These are phyloP conservation scores for Catocala sponsa DNA, from an alignment of 2,888 invertebrate genomes.

Conservation along the genomic window DNA sequence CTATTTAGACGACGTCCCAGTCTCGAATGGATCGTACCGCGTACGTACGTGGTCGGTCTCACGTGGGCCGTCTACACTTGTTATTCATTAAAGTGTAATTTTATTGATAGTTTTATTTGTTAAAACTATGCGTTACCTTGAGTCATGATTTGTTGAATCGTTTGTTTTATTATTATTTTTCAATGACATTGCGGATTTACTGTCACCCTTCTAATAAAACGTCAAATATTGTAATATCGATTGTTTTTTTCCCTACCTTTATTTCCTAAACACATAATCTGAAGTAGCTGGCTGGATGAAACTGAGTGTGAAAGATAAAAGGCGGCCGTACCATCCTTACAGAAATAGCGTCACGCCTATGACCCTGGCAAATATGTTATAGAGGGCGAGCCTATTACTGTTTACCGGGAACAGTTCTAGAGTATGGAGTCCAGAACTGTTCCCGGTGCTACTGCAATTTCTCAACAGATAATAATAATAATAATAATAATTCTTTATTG, in stretches of 20 bases:
- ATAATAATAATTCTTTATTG: too few relatives aligned
- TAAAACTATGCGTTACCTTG: constrained; percentile 86
- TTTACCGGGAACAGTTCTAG: too few relatives aligned
- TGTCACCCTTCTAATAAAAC: constrained; percentile 87
- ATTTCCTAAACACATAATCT: not conserved
- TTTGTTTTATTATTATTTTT: constrained; percentile 86
- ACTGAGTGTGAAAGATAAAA: too few relatives aligned
- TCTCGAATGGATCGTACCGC: constrained; percentile 59
- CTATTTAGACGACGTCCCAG: not conserved
- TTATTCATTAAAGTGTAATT: constrained; percentile 80
- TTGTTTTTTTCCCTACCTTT: constrained; percentile 68
- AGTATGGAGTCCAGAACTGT: too few relatives aligned
- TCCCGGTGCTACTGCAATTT: too few relatives aligned
- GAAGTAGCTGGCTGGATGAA: too few relatives aligned
- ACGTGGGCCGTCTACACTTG: constrained; percentile 59
- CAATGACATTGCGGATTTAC: constrained; percentile 85
- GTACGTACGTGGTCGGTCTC: constrained; percentile 29
- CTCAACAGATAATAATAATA: too few relatives aligned
- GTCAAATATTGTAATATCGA: constrained; percentile 81
- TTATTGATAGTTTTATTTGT: constrained; percentile 84
- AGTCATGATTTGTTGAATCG: constrained; percentile 87
- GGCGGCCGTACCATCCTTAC: too few relatives aligned
- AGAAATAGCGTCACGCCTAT: too few relatives aligned
- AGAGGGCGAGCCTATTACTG: too few relatives aligned
- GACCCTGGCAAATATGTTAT: too few relatives aligned